These are phyloP conservation scores for Colius striatus DNA, from an alignment of 2,113 vertebrate genomes.

Conservation along the genomic window DNA sequence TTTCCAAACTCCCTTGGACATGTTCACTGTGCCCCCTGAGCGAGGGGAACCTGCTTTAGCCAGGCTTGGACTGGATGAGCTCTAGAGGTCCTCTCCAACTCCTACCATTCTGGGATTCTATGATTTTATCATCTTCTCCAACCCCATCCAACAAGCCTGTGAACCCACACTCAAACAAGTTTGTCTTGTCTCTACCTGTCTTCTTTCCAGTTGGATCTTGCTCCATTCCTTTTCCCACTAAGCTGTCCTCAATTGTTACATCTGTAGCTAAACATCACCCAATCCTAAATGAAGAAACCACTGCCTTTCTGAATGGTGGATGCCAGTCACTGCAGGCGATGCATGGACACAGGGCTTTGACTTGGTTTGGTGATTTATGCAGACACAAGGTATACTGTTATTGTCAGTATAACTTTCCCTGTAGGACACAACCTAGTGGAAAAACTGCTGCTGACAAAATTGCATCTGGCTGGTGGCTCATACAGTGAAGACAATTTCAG, in stretches of 20 bases:
- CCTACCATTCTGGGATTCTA: too few species aligned
- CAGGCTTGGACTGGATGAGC: too few species aligned
- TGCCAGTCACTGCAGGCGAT: neutral
- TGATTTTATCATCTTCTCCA: neutral
- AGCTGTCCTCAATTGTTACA: neutral
- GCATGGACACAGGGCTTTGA: neutral
- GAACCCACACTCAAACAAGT: neutral
- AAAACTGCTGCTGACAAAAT: neutral
- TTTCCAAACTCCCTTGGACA: too few species aligned
- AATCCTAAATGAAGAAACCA: neutral
- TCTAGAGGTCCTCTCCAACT: too few species aligned
- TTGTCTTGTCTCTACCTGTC: neutral
- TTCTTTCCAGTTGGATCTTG: neutral
- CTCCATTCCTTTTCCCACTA: too few species aligned
- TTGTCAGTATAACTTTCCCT: neutral
- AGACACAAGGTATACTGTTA: accelerated
- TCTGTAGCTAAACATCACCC: neutral
- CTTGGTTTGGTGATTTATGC: accelerated
- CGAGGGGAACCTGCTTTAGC: too few species aligned
- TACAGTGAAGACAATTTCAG: neutral
- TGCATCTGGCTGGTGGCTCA: neutral
- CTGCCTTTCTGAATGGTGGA: neutral
- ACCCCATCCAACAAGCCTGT: accelerated
- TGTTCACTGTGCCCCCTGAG: too few species aligned
- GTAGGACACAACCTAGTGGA: neutral